A percentile compares a stretch with the other conserved stretches of the same genome.
These are phyloP conservation scores for Charadrius vociferus DNA, from an alignment of 2,113 vertebrate species.

Conservation along the genomic window DNA sequence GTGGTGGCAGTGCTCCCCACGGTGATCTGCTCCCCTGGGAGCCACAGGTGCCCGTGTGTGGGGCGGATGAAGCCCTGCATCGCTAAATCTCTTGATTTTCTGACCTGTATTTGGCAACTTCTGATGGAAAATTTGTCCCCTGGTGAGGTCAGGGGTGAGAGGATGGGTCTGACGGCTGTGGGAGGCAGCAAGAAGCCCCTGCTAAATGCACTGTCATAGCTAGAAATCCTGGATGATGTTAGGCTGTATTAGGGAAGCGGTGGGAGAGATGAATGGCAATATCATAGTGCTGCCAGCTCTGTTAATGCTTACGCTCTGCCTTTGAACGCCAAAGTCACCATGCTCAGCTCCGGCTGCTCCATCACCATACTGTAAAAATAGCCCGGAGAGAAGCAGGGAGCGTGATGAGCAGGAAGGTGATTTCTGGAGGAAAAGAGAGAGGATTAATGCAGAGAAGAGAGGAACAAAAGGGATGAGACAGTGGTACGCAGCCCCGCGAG, in stretches of 20 bases:
- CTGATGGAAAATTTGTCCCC: background rate
- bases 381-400: background rate
- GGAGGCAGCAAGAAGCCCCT: background rate
- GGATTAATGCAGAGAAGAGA: background rate
- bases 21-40: background rate
- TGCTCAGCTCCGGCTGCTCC: background rate
- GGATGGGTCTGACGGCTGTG: background rate
- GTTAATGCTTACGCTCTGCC: background rate
- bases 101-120: background rate
- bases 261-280: background rate
- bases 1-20: fast-evolving
- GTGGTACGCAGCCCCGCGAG: fast-evolving
- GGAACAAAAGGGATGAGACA: background rate
- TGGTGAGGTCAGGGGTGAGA: background rate
- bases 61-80: fast-evolving
- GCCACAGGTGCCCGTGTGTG: fast-evolving
- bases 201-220: fast-evolving
- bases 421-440: background rate
- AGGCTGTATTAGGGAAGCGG: background rate
- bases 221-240: background rate
- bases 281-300: background rate
- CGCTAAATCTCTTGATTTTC: background rate
- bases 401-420: background rate
- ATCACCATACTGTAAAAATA: background rate
- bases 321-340: background rate